Conservation (phyloP, 2,888 invertebrate species). For the Nephrotoma flavescens region DNA sequence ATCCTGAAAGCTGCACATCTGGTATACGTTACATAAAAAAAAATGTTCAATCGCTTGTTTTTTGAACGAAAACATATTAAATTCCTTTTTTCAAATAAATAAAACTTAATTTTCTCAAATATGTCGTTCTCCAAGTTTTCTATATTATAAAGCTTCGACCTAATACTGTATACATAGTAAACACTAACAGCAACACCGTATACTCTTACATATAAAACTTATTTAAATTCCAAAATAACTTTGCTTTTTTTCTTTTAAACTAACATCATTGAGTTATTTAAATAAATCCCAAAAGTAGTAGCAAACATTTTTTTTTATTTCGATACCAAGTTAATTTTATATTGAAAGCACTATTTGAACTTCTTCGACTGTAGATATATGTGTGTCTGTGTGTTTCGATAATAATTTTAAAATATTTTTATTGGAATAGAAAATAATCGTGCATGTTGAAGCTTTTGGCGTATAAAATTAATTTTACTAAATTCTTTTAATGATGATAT, state of each 20-base stretch:
- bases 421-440: no score
- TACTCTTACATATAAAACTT: not conserved
- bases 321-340: not conserved
- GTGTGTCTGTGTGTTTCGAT: not conserved
- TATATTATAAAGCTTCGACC: no score
- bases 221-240: not conserved
- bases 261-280: not conserved
- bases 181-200: no score
- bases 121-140: not conserved
- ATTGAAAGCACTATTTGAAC: not conserved
- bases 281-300: not conserved
- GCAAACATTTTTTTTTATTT: not conserved
- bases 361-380: not conserved
- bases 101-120: not conserved
- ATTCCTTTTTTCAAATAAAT: not conserved
- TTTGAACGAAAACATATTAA: not conserved
- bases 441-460: no score
- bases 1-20: no score
- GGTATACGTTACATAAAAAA: no score
- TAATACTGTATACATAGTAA: no score
- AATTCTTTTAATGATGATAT: no score
- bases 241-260: not conserved
- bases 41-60: not conserved
- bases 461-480: no score
- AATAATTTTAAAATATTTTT: not conserved